phyloP scores from a whole-genome alignment of 2,888 invertebrate genomes.

The Harmothoe impar region DNA sequence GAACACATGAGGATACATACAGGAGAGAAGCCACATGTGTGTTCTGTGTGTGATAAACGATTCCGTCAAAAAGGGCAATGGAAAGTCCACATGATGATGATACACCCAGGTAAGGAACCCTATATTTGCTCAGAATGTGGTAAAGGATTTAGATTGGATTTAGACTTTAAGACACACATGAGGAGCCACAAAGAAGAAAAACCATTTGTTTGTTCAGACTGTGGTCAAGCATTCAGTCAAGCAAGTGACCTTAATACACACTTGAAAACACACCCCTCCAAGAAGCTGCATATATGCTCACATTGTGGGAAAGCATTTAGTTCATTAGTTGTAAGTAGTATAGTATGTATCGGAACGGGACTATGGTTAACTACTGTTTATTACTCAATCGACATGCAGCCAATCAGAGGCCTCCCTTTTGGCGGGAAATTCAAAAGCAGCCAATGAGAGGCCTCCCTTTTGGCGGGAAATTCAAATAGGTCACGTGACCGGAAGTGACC shows the following conservation, averaged over 20 bases:
- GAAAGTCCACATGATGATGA: neutral
- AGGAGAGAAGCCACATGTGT: neutral
- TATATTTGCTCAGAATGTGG: no score
- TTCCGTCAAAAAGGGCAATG: neutral
- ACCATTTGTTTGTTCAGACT: neutral
- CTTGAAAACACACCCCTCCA: neutral
- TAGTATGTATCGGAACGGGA: no score
- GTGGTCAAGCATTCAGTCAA: neutral
- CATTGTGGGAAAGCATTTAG: neutral
- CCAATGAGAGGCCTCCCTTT: no score
- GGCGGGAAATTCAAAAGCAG: no score
- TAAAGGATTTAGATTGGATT: no score
- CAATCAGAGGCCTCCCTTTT: no score
- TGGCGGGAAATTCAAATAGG: no score
- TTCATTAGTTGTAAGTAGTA: neutral
- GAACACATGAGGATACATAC: neutral
- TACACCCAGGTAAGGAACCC: neutral
- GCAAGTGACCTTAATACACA: neutral
- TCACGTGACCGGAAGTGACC: no score
- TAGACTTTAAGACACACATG: no score
- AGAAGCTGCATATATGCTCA: neutral
- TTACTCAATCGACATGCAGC: no score
- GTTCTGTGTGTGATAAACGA: neutral
- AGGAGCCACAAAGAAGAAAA: neutral
- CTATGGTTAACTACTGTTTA: no score